phyloP scores from a whole-genome alignment of 2,888 invertebrate genomes.

The Pterostichus madidus region DNA sequence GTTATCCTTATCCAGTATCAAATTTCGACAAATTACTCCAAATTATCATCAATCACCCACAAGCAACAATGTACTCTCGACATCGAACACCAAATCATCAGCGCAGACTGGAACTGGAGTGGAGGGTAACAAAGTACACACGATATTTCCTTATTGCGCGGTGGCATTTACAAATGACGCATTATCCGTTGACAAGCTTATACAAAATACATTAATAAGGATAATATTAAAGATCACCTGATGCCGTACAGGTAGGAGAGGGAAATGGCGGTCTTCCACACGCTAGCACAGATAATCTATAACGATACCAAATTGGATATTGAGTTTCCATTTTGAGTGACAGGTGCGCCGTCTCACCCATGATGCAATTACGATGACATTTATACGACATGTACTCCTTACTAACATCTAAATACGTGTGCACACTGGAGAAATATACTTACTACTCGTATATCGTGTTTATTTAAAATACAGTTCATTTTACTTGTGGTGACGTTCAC shows the following conservation, averaged over 20 bases:
- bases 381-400: constrained; percentile 57
- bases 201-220: constrained; percentile 67
- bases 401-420: background rate
- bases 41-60: constrained; percentile 39
- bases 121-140: constrained; percentile 20
- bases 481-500: too few species aligned
- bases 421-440: too few species aligned
- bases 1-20: constrained; percentile 10
- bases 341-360: constrained; percentile 32
- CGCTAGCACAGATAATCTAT: constrained; percentile 56
- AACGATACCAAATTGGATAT: constrained; percentile 66
- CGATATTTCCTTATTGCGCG: constrained; percentile 63
- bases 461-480: too few species aligned
- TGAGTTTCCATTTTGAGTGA: constrained; percentile 62
- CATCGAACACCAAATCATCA: constrained; percentile 23
- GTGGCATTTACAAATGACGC: constrained; percentile 66
- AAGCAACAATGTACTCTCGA: background rate
- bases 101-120: background rate
- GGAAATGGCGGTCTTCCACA: background rate
- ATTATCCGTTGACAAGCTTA: constrained; percentile 65
- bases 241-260: constrained; percentile 9
- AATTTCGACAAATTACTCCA: constrained; percentile 26
- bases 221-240: constrained; percentile 67
- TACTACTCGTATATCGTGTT: too few species aligned
- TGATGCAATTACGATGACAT: constrained; percentile 64